phyloP scores from a whole-genome alignment of 2,797 vertebrate genomes.

The Amblyopsis hoosieri region DNA sequence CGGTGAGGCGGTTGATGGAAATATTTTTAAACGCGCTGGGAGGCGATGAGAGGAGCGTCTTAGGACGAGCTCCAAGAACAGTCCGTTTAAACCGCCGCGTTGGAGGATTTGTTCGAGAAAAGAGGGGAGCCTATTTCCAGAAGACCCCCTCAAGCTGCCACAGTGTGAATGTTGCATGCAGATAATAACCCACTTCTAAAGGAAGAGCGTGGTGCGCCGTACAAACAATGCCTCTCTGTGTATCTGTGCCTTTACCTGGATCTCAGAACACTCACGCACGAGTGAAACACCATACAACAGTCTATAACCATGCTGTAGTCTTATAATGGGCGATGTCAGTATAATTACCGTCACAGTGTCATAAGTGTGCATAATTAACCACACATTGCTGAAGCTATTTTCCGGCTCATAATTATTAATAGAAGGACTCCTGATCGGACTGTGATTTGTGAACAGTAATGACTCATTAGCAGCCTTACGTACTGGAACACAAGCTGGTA shows the following conservation, averaged over 20 bases:
- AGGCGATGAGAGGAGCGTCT: constrained; percentile 53
- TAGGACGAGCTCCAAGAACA: constrained; percentile 58
- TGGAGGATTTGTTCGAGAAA: constrained; percentile 62
- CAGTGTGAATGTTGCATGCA: constrained; percentile 61
- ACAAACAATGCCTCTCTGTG: constrained; percentile 20
- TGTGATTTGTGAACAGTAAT: neutral
- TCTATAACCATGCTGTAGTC: no score
- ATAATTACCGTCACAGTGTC: neutral
- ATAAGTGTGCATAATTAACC: constrained; percentile 3
- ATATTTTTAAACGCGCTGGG: constrained; percentile 46
- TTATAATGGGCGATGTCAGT: no score
- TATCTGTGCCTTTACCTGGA: no score
- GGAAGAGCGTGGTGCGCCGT: no score
- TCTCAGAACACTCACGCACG: no score
- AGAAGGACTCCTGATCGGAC: neutral
- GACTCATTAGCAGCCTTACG: constrained; percentile 4
- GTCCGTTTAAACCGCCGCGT: constrained; percentile 40
- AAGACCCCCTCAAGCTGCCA: constrained; percentile 55
- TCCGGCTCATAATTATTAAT: constrained; percentile 5
- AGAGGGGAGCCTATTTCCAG: constrained; percentile 57
- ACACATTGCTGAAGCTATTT: neutral
- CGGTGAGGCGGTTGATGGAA: constrained; percentile 18
- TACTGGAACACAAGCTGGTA: constrained; percentile 21
- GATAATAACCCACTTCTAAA: constrained; percentile 37
- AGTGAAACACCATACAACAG: no score